Conservation (phyloP, 2,113 vertebrate genomes). For the Mellivora capensis region DNA sequence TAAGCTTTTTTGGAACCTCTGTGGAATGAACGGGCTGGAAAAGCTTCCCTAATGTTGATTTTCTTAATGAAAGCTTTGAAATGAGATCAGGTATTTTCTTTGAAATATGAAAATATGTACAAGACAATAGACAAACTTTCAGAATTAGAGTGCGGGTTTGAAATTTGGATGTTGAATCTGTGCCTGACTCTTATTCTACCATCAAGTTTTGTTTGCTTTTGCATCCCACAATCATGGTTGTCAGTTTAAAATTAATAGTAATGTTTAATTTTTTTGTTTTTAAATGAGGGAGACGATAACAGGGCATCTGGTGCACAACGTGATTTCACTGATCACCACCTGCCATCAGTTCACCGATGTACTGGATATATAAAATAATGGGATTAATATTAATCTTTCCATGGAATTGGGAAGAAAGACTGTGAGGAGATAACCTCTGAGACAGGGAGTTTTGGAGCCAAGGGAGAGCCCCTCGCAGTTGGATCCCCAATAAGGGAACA, state of each 20-base stretch:
- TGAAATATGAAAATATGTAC: background rate
- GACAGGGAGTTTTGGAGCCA: background rate
- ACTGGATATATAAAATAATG: background rate
- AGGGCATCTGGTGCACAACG: background rate
- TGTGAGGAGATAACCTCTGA: background rate
- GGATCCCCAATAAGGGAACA: background rate
- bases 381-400: background rate
- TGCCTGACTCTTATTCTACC: background rate
- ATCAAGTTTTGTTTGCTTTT: background rate
- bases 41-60: slow-evolving; percentile 26
- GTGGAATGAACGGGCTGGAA: slow-evolving; percentile 56
- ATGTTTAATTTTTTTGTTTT: background rate
- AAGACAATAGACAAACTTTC: background rate
- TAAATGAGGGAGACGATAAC: background rate
- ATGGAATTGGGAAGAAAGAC: background rate
- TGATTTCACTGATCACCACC: background rate
- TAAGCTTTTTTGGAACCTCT: slow-evolving; percentile 39
- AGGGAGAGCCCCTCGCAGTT: background rate
- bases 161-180: background rate
- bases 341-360: background rate
- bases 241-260: background rate
- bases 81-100: background rate
- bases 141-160: background rate
- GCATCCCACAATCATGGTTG: background rate
- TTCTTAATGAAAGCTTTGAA: slow-evolving; percentile 52